Evolutionary conservation across 2,888 invertebrate genomes (phyloP).

Genomic region (Drosophila subsilvestris): DNA sequence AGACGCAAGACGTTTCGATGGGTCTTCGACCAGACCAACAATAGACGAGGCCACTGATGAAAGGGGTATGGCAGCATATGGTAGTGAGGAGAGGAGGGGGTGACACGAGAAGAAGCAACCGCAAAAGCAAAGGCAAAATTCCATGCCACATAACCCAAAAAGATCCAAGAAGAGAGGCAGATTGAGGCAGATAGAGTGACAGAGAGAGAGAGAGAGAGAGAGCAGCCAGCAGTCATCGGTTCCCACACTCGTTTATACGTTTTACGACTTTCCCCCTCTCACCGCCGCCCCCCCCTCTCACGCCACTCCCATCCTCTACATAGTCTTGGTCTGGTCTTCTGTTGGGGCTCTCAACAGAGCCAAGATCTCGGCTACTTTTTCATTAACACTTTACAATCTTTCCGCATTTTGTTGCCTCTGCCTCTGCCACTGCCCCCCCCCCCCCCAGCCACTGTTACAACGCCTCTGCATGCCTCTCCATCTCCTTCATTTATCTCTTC

Average conservation of each 20-base stretch:
- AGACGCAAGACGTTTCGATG: slow-evolving; percentile 30
- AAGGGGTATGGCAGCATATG: not conserved
- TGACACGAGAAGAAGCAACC: slow-evolving; percentile 2
- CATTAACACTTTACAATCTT: slow-evolving; percentile 79
- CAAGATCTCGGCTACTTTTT: slow-evolving; percentile 67
- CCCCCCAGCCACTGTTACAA: slow-evolving; percentile 25
- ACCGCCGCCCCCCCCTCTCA: slow-evolving; percentile 1
- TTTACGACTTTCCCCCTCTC: slow-evolving; percentile 55
- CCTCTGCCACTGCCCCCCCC: slow-evolving; percentile 7
- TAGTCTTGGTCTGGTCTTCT: slow-evolving; percentile 3
- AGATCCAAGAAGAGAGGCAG: slow-evolving; percentile 20
- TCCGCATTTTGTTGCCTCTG: slow-evolving; percentile 63
- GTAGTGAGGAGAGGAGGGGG: not conserved
- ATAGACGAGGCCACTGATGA: slow-evolving; percentile 24
- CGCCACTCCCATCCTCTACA: not conserved
- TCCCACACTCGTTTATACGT: slow-evolving; percentile 69
- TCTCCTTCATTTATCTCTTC: slow-evolving; percentile 47
- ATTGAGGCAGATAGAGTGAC: slow-evolving; percentile 10
- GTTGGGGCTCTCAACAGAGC: slow-evolving; percentile 1
- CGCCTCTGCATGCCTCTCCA: slow-evolving; percentile 32
- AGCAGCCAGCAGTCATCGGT: slow-evolving; percentile 46
- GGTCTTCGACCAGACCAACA: slow-evolving; percentile 17
- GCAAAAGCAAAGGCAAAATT: slow-evolving; percentile 29
- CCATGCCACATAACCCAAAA: slow-evolving; percentile 52
- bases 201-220: slow-evolving; percentile 38